Percentiles rank a stretch among this genome's conserved stretches.
Evolutionary conservation across 2,797 vertebrate genomes (phyloP).

Genomic region (Rhincodon typus): DNA sequence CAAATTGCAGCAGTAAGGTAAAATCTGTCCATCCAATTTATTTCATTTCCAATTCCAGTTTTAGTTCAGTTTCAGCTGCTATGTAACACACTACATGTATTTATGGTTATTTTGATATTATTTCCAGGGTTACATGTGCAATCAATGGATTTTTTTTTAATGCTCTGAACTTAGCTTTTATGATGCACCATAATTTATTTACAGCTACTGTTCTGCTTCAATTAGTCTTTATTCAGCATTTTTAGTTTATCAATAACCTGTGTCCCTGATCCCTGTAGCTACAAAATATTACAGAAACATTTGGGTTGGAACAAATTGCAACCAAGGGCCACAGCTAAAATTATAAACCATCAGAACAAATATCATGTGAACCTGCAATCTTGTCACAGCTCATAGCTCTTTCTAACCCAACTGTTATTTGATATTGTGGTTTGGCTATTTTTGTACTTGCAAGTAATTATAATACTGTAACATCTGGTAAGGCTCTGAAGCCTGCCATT

Average conservation of each 20-base stretch:
- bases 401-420: neutral
- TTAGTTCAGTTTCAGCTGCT: too few species aligned
- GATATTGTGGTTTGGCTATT: conserved; percentile 19
- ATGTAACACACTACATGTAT: neutral
- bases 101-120: too few species aligned
- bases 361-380: conserved; percentile 13
- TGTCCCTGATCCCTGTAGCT: neutral
- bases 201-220: neutral
- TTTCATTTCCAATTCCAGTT: neutral
- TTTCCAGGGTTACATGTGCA: too few species aligned
- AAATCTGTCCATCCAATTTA: neutral
- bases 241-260: neutral
- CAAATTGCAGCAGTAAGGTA: neutral
- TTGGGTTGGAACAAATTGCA: conserved; percentile 29
- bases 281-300: neutral
- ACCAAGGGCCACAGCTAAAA: conserved; percentile 2
- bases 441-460: conserved; percentile 27
- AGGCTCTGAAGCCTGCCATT: conserved; percentile 20
- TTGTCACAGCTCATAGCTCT: conserved; percentile 1
- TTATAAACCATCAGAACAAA: neutral
- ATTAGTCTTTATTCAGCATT: neutral
- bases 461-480: conserved; percentile 5
- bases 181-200: neutral
- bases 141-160: neutral
- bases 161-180: neutral